These are phyloP conservation scores for Triplophysa tibetana DNA, from an alignment of 2,113 vertebrate genomes.

Conservation along the genomic window DNA sequence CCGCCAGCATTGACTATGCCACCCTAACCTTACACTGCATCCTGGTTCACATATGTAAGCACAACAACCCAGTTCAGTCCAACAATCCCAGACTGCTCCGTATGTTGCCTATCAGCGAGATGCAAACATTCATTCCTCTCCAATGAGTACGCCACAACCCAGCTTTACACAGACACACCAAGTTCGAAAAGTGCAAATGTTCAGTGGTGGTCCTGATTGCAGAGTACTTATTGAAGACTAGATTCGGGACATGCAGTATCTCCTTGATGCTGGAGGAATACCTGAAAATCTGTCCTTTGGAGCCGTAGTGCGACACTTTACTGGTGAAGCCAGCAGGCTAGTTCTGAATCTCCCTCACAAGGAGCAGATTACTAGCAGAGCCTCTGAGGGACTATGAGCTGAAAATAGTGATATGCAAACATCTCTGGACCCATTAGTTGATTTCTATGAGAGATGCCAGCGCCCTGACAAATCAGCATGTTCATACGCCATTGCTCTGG, in stretches of 20 bases:
- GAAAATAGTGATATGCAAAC: no score
- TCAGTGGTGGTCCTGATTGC: slow-evolving; percentile 24
- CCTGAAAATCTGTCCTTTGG: not conserved
- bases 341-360: not conserved
- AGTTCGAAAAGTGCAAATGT: slow-evolving; percentile 9
- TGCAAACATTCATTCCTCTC: not conserved
- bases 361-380: not conserved
- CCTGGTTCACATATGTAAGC: not conserved
- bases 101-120: not conserved
- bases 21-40: no score
- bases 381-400: no score
- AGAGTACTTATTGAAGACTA: slow-evolving; percentile 30
- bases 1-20: no score
- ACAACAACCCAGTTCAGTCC: not conserved
- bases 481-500: no score
- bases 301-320: slow-evolving; percentile 21
- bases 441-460: no score
- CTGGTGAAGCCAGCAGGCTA: slow-evolving; percentile 4
- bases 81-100: not conserved
- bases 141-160: not conserved
- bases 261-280: slow-evolving; percentile 25
- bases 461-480: no score
- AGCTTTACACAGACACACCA: slow-evolving; percentile 17
- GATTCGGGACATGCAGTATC: slow-evolving; percentile 34
- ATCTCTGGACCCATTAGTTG: no score